A percentile compares a stretch with the other conserved stretches of the same genome.
phyloP scores from a whole-genome alignment of 2,888 invertebrate species.

The Disparrhopalites patrizii region DNA sequence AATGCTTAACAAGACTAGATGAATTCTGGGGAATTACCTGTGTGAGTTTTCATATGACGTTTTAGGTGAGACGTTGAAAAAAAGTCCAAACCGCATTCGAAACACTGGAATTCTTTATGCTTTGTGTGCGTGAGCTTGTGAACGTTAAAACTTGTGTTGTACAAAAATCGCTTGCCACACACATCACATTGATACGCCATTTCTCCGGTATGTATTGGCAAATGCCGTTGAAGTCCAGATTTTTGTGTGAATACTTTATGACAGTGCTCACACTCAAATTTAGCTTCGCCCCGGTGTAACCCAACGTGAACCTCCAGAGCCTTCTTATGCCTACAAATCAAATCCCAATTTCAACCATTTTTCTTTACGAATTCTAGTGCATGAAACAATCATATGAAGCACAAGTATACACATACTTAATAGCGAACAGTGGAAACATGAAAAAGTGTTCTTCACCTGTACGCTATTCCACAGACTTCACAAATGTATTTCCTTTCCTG shows the following conservation, averaged over 20 bases:
- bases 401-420: background rate
- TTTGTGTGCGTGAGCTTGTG: slow-evolving; percentile 64
- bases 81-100: slow-evolving; percentile 60
- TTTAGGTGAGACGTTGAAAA: slow-evolving; percentile 65
- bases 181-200: slow-evolving; percentile 57
- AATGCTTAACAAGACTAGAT: too few species aligned
- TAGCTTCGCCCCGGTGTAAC: slow-evolving; percentile 56
- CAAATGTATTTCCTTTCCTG: slow-evolving; percentile 51
- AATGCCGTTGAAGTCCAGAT: slow-evolving; percentile 60
- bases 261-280: slow-evolving; percentile 58
- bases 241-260: slow-evolving; percentile 62
- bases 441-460: too few species aligned
- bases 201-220: slow-evolving; percentile 62
- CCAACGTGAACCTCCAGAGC: slow-evolving; percentile 62
- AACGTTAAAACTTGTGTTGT: slow-evolving; percentile 67
- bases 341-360: background rate
- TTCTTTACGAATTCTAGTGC: too few species aligned
- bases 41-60: slow-evolving; percentile 64
- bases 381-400: background rate
- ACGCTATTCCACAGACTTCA: slow-evolving; percentile 60
- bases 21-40: too few species aligned
- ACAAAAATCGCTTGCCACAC: slow-evolving; percentile 64
- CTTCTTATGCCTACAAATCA: slow-evolving; percentile 58
- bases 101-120: slow-evolving; percentile 60
- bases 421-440: too few species aligned